Base-by-base conservation (phyloP, 2,888 invertebrate species). In the Caenorhabditis sp. region DNA sequence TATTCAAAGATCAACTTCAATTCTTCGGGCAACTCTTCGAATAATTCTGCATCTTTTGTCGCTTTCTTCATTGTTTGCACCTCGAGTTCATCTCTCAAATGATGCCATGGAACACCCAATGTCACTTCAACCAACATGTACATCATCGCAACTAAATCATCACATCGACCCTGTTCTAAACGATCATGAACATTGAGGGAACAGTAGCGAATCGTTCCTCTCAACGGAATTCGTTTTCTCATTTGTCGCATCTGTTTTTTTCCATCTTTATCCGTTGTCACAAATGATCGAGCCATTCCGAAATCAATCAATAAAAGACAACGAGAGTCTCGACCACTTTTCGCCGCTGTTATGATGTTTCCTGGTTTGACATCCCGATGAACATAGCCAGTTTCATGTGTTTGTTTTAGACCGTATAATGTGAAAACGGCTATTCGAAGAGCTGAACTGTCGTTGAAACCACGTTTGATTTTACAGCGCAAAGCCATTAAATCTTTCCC, bases 301-400 rank as follows among this genome's bases (percentile, higher is more conserved):
- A 75, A 75, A 43, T 75, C 75, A 43, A 75, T 75, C 10, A 75
- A 61, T 5, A 64, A 17, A 3, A 75, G 10, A 10, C 53, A 51
- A 8, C 75, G 55, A 1, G 75, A 24, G 49, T 69, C 75, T 2
- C 61, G 51, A 0, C 69, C 69, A 3, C 24, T 49, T n/a, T 59
- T 63, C 1, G 66, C 64, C 1, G 66, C 69, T 2, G 67, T 66
- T 57, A 75, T 70, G 19, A 75, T 61, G 43, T 75, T 75, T 8
- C 75, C 75, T 0, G 75, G 75, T 50, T 75, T 75, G 5, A 75
- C 66, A 49, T 75, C 75, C 1, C 75, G 66, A 50, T 75, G 75
- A 1, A 75, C 53, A 26, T 64, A 75, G 4, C 75, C 75, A 4
- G 60, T 58, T 23, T 75, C 75, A 37, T 75, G 75, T 3, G 66